Percentiles rank a stretch among this genome's conserved stretches.
Evolutionary conservation across 1,140 invertebrate genomes (phyloP).

Genomic region (Diploscapter pachys): DNA sequence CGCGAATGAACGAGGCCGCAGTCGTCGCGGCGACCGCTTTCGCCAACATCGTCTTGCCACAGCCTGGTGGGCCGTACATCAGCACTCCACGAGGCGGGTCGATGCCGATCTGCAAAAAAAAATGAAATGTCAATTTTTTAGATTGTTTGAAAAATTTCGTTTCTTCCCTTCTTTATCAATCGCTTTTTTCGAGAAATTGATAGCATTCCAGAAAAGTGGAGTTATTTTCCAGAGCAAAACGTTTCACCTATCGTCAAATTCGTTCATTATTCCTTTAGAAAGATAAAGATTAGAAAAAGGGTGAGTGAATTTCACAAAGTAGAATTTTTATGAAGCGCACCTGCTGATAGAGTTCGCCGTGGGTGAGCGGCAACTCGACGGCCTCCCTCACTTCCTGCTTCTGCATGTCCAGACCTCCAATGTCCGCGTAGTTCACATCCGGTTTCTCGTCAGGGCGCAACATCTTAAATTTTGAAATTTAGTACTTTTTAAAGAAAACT

Average conservation of each 20-base stretch:
- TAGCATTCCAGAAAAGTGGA: no score
- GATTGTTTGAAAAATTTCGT: no score
- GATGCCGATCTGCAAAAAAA: conserved; percentile 57
- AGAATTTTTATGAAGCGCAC: conserved; percentile 67
- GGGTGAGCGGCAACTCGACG: conserved; percentile 92
- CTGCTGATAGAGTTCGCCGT: conserved; percentile 98
- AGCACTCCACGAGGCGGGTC: conserved; percentile 90
- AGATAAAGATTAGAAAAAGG: no score
- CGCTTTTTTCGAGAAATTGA: no score
- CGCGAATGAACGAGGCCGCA: conserved; percentile 88
- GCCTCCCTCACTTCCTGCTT: conserved; percentile 99
- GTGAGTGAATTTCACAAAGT: no score
- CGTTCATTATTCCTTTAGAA: no score
- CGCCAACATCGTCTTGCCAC: conserved; percentile 96
- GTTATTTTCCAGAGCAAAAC: no score
- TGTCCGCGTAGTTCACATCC: conserved; percentile 91
- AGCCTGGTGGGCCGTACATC: conserved; percentile 95
- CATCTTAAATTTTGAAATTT: conserved; percentile 63
- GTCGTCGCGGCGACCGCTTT: conserved; percentile 69
- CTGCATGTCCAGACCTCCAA: conserved; percentile 99
- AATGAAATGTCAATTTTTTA: no score
- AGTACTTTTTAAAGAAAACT: neutral
- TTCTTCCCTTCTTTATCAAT: no score
- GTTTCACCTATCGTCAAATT: no score
- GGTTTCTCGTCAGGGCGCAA: conserved; percentile 95